Conservation (phyloP, 2,113 vertebrate species). For the Nyctibius bracteatus region DNA sequence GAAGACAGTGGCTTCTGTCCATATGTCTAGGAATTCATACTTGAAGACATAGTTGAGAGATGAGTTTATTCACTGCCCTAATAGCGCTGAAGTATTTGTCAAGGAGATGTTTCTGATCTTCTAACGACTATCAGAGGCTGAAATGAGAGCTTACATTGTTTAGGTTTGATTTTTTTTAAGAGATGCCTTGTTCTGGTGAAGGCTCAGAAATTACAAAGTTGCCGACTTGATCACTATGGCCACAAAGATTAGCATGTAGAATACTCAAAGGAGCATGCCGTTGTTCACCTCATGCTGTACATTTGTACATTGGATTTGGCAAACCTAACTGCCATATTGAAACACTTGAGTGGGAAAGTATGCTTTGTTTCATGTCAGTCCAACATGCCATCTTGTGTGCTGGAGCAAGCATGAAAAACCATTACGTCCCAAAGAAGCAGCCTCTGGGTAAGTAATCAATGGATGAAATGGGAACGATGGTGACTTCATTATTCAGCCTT, state of each 20-base stretch:
- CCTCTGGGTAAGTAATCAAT: conserved; percentile 9
- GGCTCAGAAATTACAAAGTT: background rate
- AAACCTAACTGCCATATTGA: background rate
- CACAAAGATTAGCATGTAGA: background rate
- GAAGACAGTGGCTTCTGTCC: background rate
- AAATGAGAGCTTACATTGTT: background rate
- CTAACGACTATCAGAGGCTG: background rate
- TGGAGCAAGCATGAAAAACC: background rate
- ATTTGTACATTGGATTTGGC: background rate
- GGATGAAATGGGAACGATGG: background rate
- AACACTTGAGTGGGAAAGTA: background rate
- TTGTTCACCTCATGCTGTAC: background rate
- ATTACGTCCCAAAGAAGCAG: background rate
- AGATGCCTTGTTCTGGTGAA: background rate
- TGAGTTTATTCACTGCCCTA: background rate
- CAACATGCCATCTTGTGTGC: background rate
- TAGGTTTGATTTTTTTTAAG: background rate
- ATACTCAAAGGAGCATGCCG: background rate
- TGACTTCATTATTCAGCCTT: background rate
- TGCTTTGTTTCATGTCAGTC: background rate
- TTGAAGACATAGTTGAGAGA: background rate
- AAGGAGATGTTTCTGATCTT: background rate
- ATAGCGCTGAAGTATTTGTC: background rate
- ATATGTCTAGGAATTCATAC: background rate
- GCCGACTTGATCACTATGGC: background rate